Percentiles rank a stretch among this genome's conserved stretches.
Conservation (phyloP, 2,113 vertebrate species). For the Aramus guarauna region DNA sequence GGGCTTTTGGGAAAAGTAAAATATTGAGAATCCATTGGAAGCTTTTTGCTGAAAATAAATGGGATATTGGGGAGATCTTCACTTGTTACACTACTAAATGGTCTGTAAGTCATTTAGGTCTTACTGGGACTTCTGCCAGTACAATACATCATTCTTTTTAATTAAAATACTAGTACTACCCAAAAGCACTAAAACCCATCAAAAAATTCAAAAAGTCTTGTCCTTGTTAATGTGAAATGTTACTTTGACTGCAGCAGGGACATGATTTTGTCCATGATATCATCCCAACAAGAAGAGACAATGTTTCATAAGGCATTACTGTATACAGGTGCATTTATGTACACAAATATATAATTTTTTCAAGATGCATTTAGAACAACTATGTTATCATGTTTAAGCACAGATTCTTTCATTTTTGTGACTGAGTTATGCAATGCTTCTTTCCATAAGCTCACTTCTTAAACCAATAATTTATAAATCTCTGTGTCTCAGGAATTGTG, state of each 20-base stretch:
- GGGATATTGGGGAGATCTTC: slow-evolving; percentile 44
- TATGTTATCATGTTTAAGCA: background rate
- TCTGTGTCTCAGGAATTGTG: background rate
- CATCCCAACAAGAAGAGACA: background rate
- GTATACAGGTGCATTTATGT: background rate
- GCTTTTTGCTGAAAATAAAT: slow-evolving; percentile 57
- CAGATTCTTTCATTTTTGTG: background rate
- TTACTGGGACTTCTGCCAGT: slow-evolving; percentile 56
- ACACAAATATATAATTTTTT: background rate
- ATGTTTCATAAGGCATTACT: background rate
- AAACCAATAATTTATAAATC: slow-evolving; percentile 17
- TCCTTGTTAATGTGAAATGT: background rate
- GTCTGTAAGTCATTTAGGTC: slow-evolving; percentile 50
- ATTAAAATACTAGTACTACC: slow-evolving; percentile 47
- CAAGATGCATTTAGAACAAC: background rate
- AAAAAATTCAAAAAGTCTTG: background rate
- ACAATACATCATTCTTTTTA: slow-evolving; percentile 52
- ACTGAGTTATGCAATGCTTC: background rate
- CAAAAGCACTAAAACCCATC: slow-evolving; percentile 44
- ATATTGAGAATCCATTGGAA: slow-evolving; percentile 43
- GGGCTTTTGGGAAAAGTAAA: slow-evolving; percentile 43
- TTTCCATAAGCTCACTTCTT: background rate
- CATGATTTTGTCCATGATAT: background rate
- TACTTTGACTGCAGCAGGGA: background rate
- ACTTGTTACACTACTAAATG: slow-evolving; percentile 50